Percentiles rank a stretch among this genome's conserved stretches.
These are phyloP conservation scores for Anagrus nilaparvatae DNA, from an alignment of 1,140 invertebrate species.

Conservation along the genomic window DNA sequence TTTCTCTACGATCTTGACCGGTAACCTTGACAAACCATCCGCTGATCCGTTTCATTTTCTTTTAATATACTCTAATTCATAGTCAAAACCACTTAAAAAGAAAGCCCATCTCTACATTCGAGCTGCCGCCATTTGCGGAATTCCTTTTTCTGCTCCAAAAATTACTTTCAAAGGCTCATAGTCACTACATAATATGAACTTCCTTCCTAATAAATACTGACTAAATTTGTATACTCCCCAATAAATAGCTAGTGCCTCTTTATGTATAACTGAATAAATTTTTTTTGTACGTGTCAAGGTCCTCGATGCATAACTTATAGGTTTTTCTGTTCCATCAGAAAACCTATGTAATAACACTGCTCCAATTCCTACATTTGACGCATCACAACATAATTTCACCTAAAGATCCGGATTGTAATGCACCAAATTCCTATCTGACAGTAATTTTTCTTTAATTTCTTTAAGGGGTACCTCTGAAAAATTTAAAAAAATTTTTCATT, in stretches of 20 bases:
- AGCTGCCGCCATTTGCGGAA: slow-evolving; percentile 21
- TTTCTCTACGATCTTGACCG: slow-evolving; percentile 9
- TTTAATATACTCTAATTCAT: slow-evolving; percentile 20
- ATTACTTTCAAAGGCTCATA: slow-evolving; percentile 35
- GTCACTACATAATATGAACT: slow-evolving; percentile 32
- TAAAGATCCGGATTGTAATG: slow-evolving; percentile 24
- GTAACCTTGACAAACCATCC: slow-evolving; percentile 24
- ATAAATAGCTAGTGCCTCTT: slow-evolving; percentile 27
- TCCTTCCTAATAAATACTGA: slow-evolving; percentile 32
- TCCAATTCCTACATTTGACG: slow-evolving; percentile 28
- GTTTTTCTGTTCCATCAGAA: slow-evolving; percentile 20
- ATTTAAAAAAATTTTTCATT: too few relatives aligned
- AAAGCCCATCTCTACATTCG: slow-evolving; percentile 22
- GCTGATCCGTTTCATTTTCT: slow-evolving; percentile 16
- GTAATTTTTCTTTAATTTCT: slow-evolving; percentile 22
- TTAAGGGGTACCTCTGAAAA: slow-evolving; percentile 26
- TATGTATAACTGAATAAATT: slow-evolving; percentile 25
- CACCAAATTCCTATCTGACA: slow-evolving; percentile 18
- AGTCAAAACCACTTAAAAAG: slow-evolving; percentile 21
- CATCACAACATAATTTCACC: slow-evolving; percentile 27
- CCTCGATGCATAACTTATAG: slow-evolving; percentile 30
- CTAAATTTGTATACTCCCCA: slow-evolving; percentile 22
- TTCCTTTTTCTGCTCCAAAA: slow-evolving; percentile 22
- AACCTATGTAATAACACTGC: slow-evolving; percentile 26
- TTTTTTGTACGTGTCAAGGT: slow-evolving; percentile 18